Conservation (phyloP, 1,140 invertebrate genomes). For the Monomorium pharaonis region DNA sequence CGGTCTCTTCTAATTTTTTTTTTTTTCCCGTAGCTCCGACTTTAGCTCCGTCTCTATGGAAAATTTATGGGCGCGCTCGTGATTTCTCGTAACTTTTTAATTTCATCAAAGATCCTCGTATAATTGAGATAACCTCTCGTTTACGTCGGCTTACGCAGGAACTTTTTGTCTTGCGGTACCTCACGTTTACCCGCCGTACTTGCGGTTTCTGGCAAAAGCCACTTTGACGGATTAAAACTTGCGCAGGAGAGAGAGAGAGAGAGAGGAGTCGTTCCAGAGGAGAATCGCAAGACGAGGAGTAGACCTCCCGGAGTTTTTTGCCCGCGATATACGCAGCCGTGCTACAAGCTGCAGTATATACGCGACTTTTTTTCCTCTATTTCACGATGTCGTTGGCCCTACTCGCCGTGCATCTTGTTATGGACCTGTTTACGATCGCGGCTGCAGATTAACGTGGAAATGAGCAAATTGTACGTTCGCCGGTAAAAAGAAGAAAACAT, state of each 20-base stretch:
- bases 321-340: constrained; percentile 37
- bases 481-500: constrained; percentile 1
- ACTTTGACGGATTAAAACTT: neutral
- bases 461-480: neutral
- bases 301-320: constrained; percentile 66
- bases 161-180: neutral
- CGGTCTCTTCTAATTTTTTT: neutral
- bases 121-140: neutral
- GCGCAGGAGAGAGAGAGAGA: too few relatives aligned
- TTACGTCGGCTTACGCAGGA: neutral
- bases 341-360: constrained; percentile 46
- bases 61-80: neutral
- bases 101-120: neutral
- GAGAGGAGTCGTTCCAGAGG: neutral
- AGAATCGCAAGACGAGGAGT: constrained; percentile 11
- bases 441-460: constrained; percentile 28
- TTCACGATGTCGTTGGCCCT: constrained; percentile 63
- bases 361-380: constrained; percentile 58
- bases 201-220: constrained; percentile 3
- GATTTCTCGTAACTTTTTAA: neutral
- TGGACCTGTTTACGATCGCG: constrained; percentile 50
- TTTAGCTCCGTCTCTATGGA: neutral
- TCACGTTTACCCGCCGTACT: neutral
- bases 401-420: constrained; percentile 35
- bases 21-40: neutral